A percentile compares a stretch with the other conserved stretches of the same genome.
Conservation (phyloP, 2,888 invertebrate species). For the Drosophila neoperkinsi region DNA sequence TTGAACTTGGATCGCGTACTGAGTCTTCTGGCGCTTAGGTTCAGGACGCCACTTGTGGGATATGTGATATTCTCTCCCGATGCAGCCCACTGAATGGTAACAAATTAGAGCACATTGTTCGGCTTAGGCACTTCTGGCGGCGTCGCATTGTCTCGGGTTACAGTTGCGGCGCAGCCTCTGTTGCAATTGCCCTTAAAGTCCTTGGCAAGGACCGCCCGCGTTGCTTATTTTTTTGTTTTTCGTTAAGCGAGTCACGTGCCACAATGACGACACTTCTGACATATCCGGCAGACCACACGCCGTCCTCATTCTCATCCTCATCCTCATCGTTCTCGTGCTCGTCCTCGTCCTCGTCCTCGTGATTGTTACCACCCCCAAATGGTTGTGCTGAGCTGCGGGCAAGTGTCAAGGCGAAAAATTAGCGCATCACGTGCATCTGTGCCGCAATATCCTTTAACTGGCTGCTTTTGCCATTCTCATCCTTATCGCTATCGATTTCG, state of each 20-base stretch:
- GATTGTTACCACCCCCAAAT: conserved; percentile 26
- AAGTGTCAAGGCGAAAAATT: conserved; percentile 78
- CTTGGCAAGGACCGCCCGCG: conserved; percentile 69
- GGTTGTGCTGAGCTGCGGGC: conserved; percentile 55
- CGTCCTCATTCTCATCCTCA: conserved; percentile 9
- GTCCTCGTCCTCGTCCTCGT: neutral
- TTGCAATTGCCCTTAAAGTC: conserved; percentile 18
- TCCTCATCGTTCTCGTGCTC: neutral
- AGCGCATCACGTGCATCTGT: conserved; percentile 80
- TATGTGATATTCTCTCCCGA: conserved; percentile 25
- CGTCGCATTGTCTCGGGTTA: conserved; percentile 62
- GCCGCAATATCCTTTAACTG: conserved; percentile 72
- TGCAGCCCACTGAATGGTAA: conserved; percentile 36
- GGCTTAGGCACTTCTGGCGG: conserved; percentile 42
- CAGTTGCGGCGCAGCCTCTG: conserved; percentile 29
- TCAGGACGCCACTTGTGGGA: conserved; percentile 4
- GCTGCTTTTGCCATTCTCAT: conserved; percentile 30
- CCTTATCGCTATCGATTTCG: conserved; percentile 76
- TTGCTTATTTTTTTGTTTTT: conserved; percentile 52
- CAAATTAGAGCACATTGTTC: conserved; percentile 73
- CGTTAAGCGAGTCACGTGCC: conserved; percentile 72
- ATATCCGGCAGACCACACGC: conserved; percentile 81
- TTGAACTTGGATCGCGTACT: conserved; percentile 8
- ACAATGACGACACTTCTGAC: conserved; percentile 77
- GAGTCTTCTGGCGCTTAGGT: conserved; percentile 5